Evolutionary conservation across 2,113 vertebrate species (phyloP), one percentile per base, ranked within the genome.

Genomic region (Oryzias celebensis): DNA sequence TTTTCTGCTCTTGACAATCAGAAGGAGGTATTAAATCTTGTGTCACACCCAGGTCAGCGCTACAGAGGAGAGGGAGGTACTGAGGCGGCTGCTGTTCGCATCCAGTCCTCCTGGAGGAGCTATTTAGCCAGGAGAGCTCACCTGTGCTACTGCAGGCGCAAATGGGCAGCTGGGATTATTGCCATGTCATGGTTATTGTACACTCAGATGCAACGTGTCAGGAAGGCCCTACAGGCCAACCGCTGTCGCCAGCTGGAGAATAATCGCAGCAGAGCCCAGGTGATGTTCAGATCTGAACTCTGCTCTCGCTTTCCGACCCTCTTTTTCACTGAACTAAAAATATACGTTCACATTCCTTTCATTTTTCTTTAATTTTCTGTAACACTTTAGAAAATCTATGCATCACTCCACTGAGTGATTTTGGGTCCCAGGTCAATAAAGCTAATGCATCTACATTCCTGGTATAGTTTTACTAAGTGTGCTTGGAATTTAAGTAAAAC

Each of bases 181-280:
- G 60, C 91, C 43, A 5, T 85, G 0, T 73, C 90, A 7, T 94
- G 94, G 96, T 85, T 91, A 60, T 76, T 87, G 65, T 67, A 70
- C 36, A 52, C 62, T 51, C 93, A 86, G 74, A 78, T 78, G 87
- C 66, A 72, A 20, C 84, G 64, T 15, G 67, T 93, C 44, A 91
- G 71, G 62, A 90, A 71, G 53, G 62, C 82, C 84, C 92, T 94
- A 79, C 82, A 90, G 91, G 93, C 91, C 36, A 84, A 91, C 0
- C 92, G 90, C 0, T 85, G 73, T 20, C 88, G 82, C 76, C 94
- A 98, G 80, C 91, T 97, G 90, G 90, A 95, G 87, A 96, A 93
- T 84, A 93, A 92, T 69, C 88, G 71, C 82, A 85, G 77, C 61
- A 91, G 94, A 91, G 93, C 92, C 75, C 91, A 96, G 95, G 96